phyloP scores from a whole-genome alignment of 2,888 invertebrate species.

The Vesta saturnalis region DNA sequence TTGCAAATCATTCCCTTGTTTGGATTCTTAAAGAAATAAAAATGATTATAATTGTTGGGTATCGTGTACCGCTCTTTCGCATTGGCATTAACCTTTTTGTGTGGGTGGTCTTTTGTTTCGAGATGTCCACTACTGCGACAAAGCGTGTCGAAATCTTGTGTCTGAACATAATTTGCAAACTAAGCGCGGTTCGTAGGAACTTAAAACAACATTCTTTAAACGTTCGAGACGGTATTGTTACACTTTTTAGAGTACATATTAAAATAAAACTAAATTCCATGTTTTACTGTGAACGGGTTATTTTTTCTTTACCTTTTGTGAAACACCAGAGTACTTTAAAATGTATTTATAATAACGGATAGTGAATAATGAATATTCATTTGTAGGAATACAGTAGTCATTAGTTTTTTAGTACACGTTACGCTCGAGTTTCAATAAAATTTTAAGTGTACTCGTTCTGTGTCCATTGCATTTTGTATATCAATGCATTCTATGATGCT shows the following conservation, averaged over 20 bases:
- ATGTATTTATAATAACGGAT: too few species aligned
- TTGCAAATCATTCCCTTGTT: constrained; percentile 16
- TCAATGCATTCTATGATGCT: too few species aligned
- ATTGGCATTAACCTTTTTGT: constrained; percentile 32
- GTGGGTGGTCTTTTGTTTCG: constrained; percentile 37
- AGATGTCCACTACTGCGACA: constrained; percentile 33
- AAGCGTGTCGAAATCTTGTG: constrained; percentile 33
- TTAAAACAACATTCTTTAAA: constrained; percentile 31
- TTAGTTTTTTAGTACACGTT: too few species aligned
- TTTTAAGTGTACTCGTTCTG: too few species aligned
- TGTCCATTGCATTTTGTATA: too few species aligned
- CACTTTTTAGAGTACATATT: constrained; percentile 20
- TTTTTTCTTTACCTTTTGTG: too few species aligned
- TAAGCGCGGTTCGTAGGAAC: constrained; percentile 26
- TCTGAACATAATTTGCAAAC: constrained; percentile 35
- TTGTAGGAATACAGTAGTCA: too few species aligned
- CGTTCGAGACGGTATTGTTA: constrained; percentile 34
- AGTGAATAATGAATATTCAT: too few species aligned
- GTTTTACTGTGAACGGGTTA: too few species aligned
- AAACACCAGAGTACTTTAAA: too few species aligned
- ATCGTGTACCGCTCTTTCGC: constrained; percentile 19
- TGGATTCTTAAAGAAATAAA: constrained; percentile 11
- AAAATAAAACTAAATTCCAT: constrained; percentile 3
- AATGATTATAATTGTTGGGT: constrained; percentile 24
- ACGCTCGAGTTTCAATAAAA: too few species aligned